These are phyloP conservation scores for Diadophis punctatus DNA, from an alignment of 2,113 vertebrate species.

Conservation along the genomic window DNA sequence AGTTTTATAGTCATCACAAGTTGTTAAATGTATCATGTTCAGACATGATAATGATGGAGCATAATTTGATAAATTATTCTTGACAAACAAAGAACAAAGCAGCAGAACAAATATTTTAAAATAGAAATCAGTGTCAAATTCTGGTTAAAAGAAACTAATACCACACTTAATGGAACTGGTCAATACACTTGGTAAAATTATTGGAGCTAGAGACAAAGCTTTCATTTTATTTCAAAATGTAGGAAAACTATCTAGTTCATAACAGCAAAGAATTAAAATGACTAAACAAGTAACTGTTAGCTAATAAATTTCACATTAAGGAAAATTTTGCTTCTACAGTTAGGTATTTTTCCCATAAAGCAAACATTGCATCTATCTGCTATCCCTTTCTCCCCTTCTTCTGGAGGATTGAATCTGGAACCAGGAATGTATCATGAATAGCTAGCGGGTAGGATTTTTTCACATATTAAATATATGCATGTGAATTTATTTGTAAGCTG, in stretches of 20 bases:
- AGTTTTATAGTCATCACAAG: slow-evolving; percentile 16
- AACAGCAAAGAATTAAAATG: slow-evolving; percentile 26
- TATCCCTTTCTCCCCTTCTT: neutral
- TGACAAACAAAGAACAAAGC: slow-evolving; percentile 6
- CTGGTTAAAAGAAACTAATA: neutral
- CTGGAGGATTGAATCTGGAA: neutral
- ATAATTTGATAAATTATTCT: slow-evolving; percentile 1
- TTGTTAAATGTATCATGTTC: neutral
- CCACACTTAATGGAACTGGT: neutral
- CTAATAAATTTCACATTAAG: neutral
- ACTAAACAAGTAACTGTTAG: neutral
- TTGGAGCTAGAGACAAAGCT: neutral
- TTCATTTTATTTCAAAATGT: neutral
- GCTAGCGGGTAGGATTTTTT: neutral
- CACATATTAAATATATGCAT: neutral
- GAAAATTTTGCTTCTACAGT: neutral
- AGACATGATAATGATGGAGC: neutral
- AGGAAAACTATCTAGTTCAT: neutral
- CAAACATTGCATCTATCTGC: neutral
- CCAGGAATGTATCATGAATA: neutral
- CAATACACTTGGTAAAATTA: neutral
- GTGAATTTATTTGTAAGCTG: neutral
- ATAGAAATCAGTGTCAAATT: neutral
- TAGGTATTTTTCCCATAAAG: neutral
- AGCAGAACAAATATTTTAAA: slow-evolving; percentile 4